Evolutionary conservation across 1,140 invertebrate genomes (phyloP).

Genomic region (Cecropterus lyciades): DNA sequence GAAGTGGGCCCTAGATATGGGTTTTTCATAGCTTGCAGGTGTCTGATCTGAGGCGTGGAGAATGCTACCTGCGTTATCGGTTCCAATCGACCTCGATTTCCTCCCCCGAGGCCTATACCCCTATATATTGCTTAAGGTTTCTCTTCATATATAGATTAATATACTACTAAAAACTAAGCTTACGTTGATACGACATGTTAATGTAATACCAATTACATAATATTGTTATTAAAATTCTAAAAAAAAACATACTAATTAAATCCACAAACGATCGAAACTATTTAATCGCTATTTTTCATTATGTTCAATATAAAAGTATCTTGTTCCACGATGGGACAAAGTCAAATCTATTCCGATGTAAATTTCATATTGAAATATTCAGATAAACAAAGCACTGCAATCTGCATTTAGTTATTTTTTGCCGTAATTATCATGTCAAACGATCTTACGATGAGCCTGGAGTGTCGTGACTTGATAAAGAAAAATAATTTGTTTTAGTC

Average conservation of each 20-base stretch:
- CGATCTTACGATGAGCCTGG: conserved; percentile 31
- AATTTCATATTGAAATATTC: neutral
- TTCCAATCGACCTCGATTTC: conserved; percentile 50
- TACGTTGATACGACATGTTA: too few species aligned
- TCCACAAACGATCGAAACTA: neutral
- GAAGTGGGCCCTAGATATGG: conserved; percentile 6
- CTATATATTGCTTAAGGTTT: conserved; percentile 55
- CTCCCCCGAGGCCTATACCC: conserved; percentile 55
- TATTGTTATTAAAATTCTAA: too few species aligned
- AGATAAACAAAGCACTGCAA: conserved; percentile 22
- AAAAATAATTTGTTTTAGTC: conserved; percentile 58
- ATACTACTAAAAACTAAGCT: neutral
- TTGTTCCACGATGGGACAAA: neutral
- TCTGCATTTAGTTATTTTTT: conserved; percentile 18
- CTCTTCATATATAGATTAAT: conserved; percentile 47
- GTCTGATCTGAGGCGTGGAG: conserved; percentile 26
- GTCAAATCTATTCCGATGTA: neutral
- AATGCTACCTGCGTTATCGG: conserved; percentile 54
- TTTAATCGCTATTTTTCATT: neutral
- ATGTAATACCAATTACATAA: too few species aligned
- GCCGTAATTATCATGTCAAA: conserved; percentile 45
- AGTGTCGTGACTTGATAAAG: conserved; percentile 31
- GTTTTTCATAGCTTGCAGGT: conserved; percentile 8
- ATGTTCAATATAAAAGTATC: neutral
- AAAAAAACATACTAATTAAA: neutral